Base-by-base conservation (phyloP, 1,140 invertebrate genomes). In the Copidosoma floridanum region DNA sequence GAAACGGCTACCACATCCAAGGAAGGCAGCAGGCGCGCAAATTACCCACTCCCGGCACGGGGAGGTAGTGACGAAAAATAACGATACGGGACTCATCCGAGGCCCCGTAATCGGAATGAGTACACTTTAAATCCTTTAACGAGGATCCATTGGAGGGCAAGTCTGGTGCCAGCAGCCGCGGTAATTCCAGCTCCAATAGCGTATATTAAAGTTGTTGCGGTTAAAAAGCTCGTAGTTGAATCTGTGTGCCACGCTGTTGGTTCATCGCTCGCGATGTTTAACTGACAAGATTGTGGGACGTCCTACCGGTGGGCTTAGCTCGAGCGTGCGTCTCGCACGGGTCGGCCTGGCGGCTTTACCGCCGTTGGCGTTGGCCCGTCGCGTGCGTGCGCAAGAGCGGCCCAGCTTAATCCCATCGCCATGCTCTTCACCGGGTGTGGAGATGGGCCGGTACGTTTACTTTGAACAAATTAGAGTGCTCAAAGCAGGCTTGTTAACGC, bases 1-100 rank as follows among this genome's bases (percentile, higher is more conserved):
- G 88, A 91, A 90, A 92, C 86, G 87, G 89, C 89, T 91, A 91
- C 87, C 88, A 92, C 89, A 89, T 91, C 89, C 85, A 92, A 90
- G 89, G 89, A 91, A 90, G 88, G 89, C 89, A 56, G 51, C 50
- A 50, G 88, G 88, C 88, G 87, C 88, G 87, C 77, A 89, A 89
- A 86, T 89, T 92, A 91, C 88, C 88, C 89, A 91, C 82, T 91
- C 86, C 87, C 84, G 82, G 82, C 82, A 86, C 85, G 85, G 85
- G 85, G 83, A 86, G 85, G 84, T 86, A 86, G 84, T 90, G 89
- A 91, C 87, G 85, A 92, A 87, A 91, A 91, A 91, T 91, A 91
- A 89, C 86, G 84, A 90, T 89, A 87, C 84, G 58, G 66, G 68
- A 71, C 65, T 64, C 65, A 66, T 71, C 44, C 52, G 67, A 68